Percentiles rank a stretch among this genome's conserved stretches.
phyloP scores from a whole-genome alignment of 2,888 invertebrate species.

The Leuctra nigra region DNA sequence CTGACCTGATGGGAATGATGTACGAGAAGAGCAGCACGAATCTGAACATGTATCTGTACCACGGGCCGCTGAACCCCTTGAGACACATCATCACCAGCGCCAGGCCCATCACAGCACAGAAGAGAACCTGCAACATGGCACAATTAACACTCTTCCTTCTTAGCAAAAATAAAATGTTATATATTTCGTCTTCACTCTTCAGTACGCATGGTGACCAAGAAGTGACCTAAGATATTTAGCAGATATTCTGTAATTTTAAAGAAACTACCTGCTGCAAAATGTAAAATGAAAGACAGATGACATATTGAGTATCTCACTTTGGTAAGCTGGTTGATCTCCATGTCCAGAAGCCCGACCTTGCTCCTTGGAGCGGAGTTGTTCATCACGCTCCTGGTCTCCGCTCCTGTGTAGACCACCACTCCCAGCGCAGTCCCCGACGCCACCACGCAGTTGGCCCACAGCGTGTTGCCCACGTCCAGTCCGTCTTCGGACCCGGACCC shows the following conservation, averaged over 20 bases:
- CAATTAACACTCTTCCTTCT: neutral
- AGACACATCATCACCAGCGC: conserved; percentile 92
- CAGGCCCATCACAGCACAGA: conserved; percentile 81
- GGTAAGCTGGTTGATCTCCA: conserved; percentile 94
- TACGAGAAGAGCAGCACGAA: conserved; percentile 97
- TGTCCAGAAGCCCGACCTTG: conserved; percentile 91
- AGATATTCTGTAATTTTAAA: neutral
- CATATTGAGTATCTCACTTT: conserved; percentile 51
- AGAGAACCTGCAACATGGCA: conserved; percentile 55
- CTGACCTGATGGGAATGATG: conserved; percentile 92
- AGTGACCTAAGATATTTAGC: neutral
- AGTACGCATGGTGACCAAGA: too few relatives aligned
- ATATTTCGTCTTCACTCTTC: too few relatives aligned
- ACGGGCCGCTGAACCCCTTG: conserved; percentile 93
- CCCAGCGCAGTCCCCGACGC: conserved; percentile 95
- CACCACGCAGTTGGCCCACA: conserved; percentile 98
- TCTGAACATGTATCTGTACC: conserved; percentile 94
- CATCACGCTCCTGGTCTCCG: conserved; percentile 96
- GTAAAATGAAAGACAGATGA: neutral
- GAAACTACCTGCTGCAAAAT: neutral
- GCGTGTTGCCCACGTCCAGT: conserved; percentile 89
- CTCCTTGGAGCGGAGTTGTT: conserved; percentile 95
- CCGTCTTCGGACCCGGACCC: conserved; percentile 64
- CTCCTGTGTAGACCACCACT: conserved; percentile 90
- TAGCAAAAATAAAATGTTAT: too few relatives aligned